Conservation (phyloP, 2,797 vertebrate genomes). For the Sebastes itinus region DNA sequence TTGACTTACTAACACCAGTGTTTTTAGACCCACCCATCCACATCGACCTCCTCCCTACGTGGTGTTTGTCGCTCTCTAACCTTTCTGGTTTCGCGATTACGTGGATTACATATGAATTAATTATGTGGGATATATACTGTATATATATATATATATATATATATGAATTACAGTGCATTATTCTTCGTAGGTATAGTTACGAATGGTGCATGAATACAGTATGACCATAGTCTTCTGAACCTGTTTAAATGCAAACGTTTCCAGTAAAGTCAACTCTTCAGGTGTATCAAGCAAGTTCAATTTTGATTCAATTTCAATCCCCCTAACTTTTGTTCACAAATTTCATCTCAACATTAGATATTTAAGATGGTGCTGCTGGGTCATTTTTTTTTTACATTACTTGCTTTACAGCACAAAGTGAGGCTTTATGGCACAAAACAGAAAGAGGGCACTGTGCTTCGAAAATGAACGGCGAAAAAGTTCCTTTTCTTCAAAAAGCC, state of each 20-base stretch:
- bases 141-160: too few relatives aligned
- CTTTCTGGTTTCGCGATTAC: too few relatives aligned
- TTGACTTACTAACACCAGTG: rapidly evolving
- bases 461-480: background rate
- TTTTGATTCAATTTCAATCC: background rate
- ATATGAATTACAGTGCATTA: too few relatives aligned
- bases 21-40: too few relatives aligned
- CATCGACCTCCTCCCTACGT: too few relatives aligned
- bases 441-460: background rate
- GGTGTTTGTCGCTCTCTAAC: too few relatives aligned
- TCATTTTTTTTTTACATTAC: background rate
- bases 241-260: background rate
- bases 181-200: too few relatives aligned
- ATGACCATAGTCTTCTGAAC: background rate
- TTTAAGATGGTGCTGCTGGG: background rate
- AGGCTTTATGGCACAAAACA: background rate
- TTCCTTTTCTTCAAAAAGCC: background rate
- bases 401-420: background rate
- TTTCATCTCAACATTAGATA: background rate
- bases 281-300: background rate
- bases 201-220: too few relatives aligned
- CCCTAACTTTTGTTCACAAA: background rate
- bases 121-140: too few relatives aligned
- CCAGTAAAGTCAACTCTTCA: background rate
- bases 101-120: too few relatives aligned